phyloP scores from a whole-genome alignment of 2,888 invertebrate species.

The Antheraea assamensis region DNA sequence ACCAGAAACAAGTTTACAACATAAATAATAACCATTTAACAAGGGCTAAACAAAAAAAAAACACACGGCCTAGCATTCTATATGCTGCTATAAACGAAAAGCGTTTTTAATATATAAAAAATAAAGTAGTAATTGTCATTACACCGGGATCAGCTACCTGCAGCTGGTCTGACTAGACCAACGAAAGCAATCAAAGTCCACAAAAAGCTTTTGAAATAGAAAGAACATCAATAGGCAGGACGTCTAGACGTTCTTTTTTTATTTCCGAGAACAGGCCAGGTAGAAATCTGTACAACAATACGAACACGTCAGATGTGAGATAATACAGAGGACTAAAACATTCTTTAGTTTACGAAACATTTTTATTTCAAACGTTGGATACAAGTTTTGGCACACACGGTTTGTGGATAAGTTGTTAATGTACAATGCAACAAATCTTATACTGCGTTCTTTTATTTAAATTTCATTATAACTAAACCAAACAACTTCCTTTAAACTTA shows the following conservation, averaged over 20 bases:
- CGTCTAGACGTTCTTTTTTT: conserved; percentile 75
- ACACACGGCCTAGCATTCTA: conserved; percentile 38
- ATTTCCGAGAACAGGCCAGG: conserved; percentile 70
- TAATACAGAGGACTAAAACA: conserved; percentile 20
- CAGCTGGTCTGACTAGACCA: conserved; percentile 66
- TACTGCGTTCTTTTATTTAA: background rate
- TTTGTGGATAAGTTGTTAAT: background rate
- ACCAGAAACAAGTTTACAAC: background rate
- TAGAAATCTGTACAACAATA: conserved; percentile 56
- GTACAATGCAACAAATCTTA: background rate
- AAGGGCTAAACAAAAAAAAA: conserved; percentile 40
- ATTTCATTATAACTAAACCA: background rate
- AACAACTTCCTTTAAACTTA: background rate
- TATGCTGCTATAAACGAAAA: conserved; percentile 45
- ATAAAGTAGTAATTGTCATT: conserved; percentile 58
- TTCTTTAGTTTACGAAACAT: conserved; percentile 18
- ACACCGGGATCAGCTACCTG: conserved; percentile 63
- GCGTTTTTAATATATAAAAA: conserved; percentile 53
- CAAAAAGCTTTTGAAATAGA: conserved; percentile 73
- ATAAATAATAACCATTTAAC: background rate
- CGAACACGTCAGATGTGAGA: conserved; percentile 20
- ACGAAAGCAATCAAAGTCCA: conserved; percentile 63
- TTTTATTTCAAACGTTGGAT: conserved; percentile 19
- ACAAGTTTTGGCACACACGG: conserved; percentile 22
- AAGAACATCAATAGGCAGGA: conserved; percentile 74